A percentile compares a stretch with the other conserved stretches of the same genome.
These are phyloP conservation scores for Adelges cooleyi DNA, from an alignment of 1,140 invertebrate species.

Conservation along the genomic window DNA sequence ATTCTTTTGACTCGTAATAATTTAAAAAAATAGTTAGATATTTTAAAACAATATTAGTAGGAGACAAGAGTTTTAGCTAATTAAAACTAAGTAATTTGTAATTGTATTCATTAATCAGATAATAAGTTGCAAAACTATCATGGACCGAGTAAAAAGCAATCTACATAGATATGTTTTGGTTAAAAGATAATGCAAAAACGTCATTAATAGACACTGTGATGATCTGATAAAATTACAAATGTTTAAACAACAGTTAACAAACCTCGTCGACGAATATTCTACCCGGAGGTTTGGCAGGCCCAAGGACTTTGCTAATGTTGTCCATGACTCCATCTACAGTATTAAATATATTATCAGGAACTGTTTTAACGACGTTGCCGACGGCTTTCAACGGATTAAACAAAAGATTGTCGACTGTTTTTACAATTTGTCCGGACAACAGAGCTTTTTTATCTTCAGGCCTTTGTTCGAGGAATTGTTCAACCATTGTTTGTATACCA, in stretches of 20 bases:
- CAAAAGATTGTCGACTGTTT: constrained; percentile 51
- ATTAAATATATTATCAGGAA: constrained; percentile 69
- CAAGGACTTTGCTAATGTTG: constrained; percentile 47
- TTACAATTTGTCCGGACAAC: constrained; percentile 44
- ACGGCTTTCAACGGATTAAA: constrained; percentile 72
- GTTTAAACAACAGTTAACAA: background rate
- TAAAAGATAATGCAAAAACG: no score
- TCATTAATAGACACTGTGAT: no score
- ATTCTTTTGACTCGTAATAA: no score
- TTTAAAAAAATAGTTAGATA: no score
- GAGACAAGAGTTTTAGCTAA: no score
- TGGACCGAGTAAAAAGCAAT: no score
- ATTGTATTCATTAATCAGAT: no score
- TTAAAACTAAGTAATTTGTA: no score
- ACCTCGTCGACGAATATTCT: constrained; percentile 1
- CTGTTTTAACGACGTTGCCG: constrained; percentile 57
- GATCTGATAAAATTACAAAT: no score
- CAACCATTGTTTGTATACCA: constrained; percentile 54
- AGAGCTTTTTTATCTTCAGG: constrained; percentile 57
- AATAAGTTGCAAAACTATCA: no score
- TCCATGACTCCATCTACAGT: constrained; percentile 74
- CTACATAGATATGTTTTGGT: no score
- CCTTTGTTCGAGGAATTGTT: constrained; percentile 66
- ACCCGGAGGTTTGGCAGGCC: background rate
- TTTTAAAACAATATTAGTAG: no score